Evolutionary conservation across 2,113 vertebrate genomes (phyloP), one percentile per base, ranked within the genome.

Genomic region (Leuciscus idus): DNA sequence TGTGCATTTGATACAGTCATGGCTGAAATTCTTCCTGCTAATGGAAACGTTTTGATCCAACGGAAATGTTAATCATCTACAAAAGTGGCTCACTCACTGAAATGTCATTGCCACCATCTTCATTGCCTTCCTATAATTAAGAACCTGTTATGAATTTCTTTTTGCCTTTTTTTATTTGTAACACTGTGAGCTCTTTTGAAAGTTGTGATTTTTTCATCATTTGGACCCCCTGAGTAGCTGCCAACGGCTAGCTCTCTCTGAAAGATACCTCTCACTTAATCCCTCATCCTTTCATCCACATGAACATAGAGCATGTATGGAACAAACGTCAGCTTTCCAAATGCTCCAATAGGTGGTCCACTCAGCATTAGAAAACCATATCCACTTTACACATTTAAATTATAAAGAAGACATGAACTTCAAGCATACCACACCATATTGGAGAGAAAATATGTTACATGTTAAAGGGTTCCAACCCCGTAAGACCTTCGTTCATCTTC

Each of bases 31-130:
- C 21, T 85, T 87, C 61, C 21, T 77, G 52, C 62, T 86, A 89
- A 85, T 89, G 83, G 85, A 77, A 81, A 62, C 28, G 26, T 70
- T 87, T 87, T 88, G 61, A 86, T 61, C 84, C 68, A 70, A 55
- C n/a, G 72, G 81, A 89, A 89, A 90, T 87, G 86, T 86, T 89
- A 88, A 89, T 90, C 81, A 64, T 87, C 74, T 86, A 81, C 84
- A 80, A 86, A 89, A 90, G 73, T 88, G 90, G 62, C 85, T 46
- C 75, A 70, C 64, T 88, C 79, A 83, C 55, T 28, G 87, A 89
- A 89, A 90, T 89, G 89, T 89, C 88, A 89, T 62, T 55, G 84
- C 81, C 84, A 85, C 84, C 80, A 84, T 89, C 73, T 85, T 81
- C 59, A 78, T 81, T 83, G 46, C 76, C 55, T 61, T 74, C 87